Conservation (phyloP, 2,113 vertebrate genomes). For the Barbus barbus region DNA sequence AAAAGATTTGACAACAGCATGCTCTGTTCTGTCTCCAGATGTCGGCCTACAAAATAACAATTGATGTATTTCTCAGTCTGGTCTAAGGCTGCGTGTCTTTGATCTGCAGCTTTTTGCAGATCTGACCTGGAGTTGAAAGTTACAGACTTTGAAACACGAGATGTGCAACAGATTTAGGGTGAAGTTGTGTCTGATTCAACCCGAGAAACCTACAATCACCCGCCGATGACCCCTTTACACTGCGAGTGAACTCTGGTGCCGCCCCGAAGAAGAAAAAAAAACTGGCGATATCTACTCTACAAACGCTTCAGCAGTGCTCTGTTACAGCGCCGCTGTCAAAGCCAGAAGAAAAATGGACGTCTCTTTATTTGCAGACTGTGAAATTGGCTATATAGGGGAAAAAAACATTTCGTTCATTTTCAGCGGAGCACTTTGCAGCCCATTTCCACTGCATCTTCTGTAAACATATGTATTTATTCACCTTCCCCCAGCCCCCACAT, state of each 20-base stretch:
- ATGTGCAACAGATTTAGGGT: slow-evolving; percentile 30
- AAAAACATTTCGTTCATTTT: slow-evolving; percentile 32
- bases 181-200: slow-evolving; percentile 8
- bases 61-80: slow-evolving; percentile 20
- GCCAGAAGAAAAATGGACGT: slow-evolving; percentile 43
- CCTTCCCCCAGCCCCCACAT: slow-evolving; percentile 36
- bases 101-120: slow-evolving; percentile 40
- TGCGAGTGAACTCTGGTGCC: slow-evolving; percentile 21
- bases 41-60: background rate
- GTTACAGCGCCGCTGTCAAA: slow-evolving; percentile 40
- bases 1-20: slow-evolving; percentile 13
- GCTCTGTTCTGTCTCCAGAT: slow-evolving; percentile 18
- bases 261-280: slow-evolving; percentile 21
- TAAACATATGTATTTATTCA: slow-evolving; percentile 57
- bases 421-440: slow-evolving; percentile 37
- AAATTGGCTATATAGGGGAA: slow-evolving; percentile 44
- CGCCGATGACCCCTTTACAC: slow-evolving; percentile 35
- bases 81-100: slow-evolving; percentile 27
- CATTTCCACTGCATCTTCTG: slow-evolving; percentile 34
- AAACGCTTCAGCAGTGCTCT: slow-evolving; percentile 28
- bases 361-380: slow-evolving; percentile 54
- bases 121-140: too few species aligned
- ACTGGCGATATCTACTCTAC: background rate
- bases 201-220: background rate
- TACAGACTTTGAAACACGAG: slow-evolving; percentile 35